Evolutionary conservation across 2,888 invertebrate species (phyloP).

Genomic region (Strigamia maritima): DNA sequence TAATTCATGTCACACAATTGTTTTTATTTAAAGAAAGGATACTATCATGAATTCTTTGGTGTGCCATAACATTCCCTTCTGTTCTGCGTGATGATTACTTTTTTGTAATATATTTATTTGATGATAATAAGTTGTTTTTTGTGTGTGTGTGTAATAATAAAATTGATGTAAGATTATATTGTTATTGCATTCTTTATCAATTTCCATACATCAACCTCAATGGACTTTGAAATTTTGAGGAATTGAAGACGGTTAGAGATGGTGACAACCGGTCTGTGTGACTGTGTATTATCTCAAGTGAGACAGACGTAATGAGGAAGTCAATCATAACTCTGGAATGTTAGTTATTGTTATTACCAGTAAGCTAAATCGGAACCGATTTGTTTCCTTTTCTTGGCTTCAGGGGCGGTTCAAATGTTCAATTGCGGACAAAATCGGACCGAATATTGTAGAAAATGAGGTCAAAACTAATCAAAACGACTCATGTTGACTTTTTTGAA

Average conservation of each 20-base stretch:
- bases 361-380: background rate
- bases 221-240: background rate
- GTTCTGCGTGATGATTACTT: background rate
- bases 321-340: background rate
- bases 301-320: background rate
- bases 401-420: too few relatives aligned
- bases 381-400: too few relatives aligned
- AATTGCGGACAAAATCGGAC: too few relatives aligned
- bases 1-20: background rate
- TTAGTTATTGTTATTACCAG: background rate
- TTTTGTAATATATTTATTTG: background rate
- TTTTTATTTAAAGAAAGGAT: background rate
- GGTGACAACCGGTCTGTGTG: background rate
- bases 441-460: too few relatives aligned
- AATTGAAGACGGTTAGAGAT: background rate
- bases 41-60: background rate
- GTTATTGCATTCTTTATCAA: background rate
- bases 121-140: background rate
- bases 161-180: background rate
- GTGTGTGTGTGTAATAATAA: slow-evolving; percentile 2
- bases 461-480: too few relatives aligned
- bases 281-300: background rate
- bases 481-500: too few relatives aligned
- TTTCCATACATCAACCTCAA: slow-evolving; percentile 2
- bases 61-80: background rate